These are phyloP conservation scores for Petrolisthes cinctipes DNA, from an alignment of 2,888 invertebrate species.

Conservation along the genomic window DNA sequence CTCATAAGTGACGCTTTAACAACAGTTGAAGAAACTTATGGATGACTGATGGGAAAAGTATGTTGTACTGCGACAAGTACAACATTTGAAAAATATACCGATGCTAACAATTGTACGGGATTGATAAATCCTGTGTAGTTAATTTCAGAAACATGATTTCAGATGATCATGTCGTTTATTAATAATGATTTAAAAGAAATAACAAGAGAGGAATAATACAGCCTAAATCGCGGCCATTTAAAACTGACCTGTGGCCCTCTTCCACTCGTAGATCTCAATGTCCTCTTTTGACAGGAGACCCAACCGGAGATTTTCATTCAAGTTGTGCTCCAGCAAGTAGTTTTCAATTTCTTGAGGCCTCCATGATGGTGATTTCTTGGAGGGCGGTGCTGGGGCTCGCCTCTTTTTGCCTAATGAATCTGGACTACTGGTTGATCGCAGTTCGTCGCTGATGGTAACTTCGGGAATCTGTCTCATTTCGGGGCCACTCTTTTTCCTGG, in stretches of 20 bases:
- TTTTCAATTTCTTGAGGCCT: constrained; percentile 57
- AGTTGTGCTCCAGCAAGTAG: constrained; percentile 52
- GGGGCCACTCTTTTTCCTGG: not conserved
- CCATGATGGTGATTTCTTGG: constrained; percentile 29
- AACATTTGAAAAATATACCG: too few relatives aligned
- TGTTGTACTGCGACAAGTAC: too few relatives aligned
- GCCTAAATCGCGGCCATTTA: not conserved
- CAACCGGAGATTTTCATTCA: constrained; percentile 58
- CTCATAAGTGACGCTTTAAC: too few relatives aligned
- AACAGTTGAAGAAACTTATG: too few relatives aligned
- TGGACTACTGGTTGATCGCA: not conserved
- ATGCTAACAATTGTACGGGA: too few relatives aligned
- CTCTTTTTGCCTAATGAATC: constrained; percentile 5
- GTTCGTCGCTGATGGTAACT: constrained; percentile 42
- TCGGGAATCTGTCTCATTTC: not conserved
- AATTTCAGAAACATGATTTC: too few relatives aligned
- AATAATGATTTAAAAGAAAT: not conserved
- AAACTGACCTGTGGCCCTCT: constrained; percentile 58
- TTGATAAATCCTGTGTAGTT: too few relatives aligned
- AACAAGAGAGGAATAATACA: not conserved
- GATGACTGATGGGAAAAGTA: too few relatives aligned
- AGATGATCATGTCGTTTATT: not conserved
- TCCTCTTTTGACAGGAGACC: constrained; percentile 59
- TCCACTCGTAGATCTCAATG: constrained; percentile 61
- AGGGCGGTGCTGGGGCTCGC: constrained; percentile 35